Base-by-base conservation (phyloP, 2,888 invertebrate species). In the Melanophora roralis region DNA sequence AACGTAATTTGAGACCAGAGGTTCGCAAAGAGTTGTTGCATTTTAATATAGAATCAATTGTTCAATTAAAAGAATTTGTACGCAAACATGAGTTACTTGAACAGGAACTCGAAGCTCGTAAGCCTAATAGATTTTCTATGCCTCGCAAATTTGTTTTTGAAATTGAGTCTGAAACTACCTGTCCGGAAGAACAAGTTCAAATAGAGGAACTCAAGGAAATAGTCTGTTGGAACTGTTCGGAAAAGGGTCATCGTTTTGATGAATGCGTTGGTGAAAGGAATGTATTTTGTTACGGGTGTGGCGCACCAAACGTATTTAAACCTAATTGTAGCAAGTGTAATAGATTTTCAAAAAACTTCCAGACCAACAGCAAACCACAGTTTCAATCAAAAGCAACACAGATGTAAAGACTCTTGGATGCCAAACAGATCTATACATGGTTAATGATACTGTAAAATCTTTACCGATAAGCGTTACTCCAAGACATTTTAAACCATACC, bases 211-310 rank as follows among this genome's bases (percentile, higher is more conserved):
- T 62, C 6, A n/a, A 9, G 3, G 45, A 34, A 32, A 14, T 62
- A 5, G 32, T 9, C 2, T 32, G 62, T 19, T 55, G 36, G 36
- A 55, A 55, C 21, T 55, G 36, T 36, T 12, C 5, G 5, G 12
- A 55, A 32, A 36, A 55, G 9, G 34, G 36, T 19, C 55, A 55
- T 55, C 55, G 57, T 21, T 57, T 36, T 19, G 32, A 45, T 34
- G 36, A 64, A 11, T 64, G 45, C 27, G 14, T 45, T 19, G 27
- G 23, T 12, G 62, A 64, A 2, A 45, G 62, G 14, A 47, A 16
- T 11, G 32, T 62, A 8, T 62, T 62, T 62, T 55, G 36, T 55
- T 36, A 36, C 4, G 55, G 55, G 9, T 55, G 55, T 55, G 55
- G 55, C 16, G 14, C 59, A n/a, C 43, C 59, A 12, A 60, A 60